phyloP scores from a whole-genome alignment of 2,797 vertebrate genomes.

The Halcyon smyrnensis region DNA sequence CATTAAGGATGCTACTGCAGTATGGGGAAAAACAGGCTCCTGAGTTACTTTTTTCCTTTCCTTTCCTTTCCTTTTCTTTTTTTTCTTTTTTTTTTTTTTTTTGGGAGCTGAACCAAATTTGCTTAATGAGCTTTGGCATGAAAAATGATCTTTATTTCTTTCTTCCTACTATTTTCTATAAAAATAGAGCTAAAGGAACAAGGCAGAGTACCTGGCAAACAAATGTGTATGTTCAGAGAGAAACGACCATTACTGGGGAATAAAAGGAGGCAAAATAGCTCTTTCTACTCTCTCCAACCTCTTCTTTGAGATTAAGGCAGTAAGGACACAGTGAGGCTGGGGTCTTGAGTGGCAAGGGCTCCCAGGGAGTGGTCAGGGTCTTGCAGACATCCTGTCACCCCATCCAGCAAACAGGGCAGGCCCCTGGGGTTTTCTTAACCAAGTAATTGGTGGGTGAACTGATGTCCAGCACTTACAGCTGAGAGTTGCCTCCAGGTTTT shows the following conservation, averaged over 20 bases:
- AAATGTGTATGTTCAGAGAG: background rate
- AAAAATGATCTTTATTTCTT: constrained; percentile 47
- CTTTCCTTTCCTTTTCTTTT: background rate
- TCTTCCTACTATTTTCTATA: constrained; percentile 15
- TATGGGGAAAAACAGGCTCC: background rate
- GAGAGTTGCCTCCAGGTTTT: background rate
- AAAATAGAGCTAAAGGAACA: constrained; percentile 20
- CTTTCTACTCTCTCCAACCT: background rate
- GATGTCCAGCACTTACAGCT: background rate
- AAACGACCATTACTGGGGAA: background rate
- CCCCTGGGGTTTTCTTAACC: background rate
- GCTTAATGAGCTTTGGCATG: constrained; percentile 56
- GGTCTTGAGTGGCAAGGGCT: fast-evolving
- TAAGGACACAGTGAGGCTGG: background rate
- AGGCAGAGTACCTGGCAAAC: background rate
- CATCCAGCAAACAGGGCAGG: background rate
- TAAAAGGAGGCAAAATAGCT: background rate
- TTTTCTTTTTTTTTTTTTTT: background rate
- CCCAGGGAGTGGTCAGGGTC: fast-evolving
- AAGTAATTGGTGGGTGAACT: background rate
- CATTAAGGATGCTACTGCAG: constrained; percentile 28
- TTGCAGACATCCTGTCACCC: background rate
- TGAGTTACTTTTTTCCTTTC: background rate
- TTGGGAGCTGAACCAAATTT: constrained; percentile 28
- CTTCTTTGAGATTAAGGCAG: background rate